These are phyloP conservation scores for Elegia similella DNA, from an alignment of 2,888 invertebrate genomes.

Conservation along the genomic window DNA sequence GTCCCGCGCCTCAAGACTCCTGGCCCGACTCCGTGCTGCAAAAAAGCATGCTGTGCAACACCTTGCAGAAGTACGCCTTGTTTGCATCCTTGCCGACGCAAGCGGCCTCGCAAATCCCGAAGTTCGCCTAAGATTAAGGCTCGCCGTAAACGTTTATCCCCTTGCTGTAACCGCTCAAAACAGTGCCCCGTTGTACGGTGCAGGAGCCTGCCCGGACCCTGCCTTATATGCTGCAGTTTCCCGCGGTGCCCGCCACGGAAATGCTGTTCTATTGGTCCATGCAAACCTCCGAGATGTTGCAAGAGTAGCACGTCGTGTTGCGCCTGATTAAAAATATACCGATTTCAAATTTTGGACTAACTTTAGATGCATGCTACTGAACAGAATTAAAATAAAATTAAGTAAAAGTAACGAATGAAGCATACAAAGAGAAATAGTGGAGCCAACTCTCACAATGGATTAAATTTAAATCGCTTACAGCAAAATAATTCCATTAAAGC, in stretches of 20 bases:
- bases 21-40: conserved; percentile 24
- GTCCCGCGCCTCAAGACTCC: conserved; percentile 24
- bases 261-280: conserved; percentile 39
- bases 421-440: not conserved
- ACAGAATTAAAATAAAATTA: not conserved
- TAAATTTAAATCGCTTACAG: not conserved
- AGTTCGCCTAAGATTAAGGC: conserved; percentile 57
- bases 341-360: not conserved
- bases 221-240: conserved; percentile 37
- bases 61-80: conserved; percentile 59
- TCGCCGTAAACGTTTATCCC: conserved; percentile 55
- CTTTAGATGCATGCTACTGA: not conserved
- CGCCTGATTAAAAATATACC: conserved; percentile 1
- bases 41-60: conserved; percentile 35
- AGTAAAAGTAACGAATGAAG: not conserved
- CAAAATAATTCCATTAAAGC: conserved; percentile 16
- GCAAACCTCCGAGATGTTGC: conserved; percentile 37
- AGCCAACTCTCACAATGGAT: not conserved
- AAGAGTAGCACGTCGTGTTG: conserved; percentile 38
- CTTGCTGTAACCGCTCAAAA: conserved; percentile 58
- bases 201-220: conserved; percentile 54
- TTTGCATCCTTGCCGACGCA: conserved; percentile 55
- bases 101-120: conserved; percentile 42
- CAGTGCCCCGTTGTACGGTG: conserved; percentile 57
- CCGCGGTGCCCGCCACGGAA: conserved; percentile 41